Evolutionary conservation across 2,113 vertebrate genomes (phyloP).

Genomic region (Atherinomorus stipes): DNA sequence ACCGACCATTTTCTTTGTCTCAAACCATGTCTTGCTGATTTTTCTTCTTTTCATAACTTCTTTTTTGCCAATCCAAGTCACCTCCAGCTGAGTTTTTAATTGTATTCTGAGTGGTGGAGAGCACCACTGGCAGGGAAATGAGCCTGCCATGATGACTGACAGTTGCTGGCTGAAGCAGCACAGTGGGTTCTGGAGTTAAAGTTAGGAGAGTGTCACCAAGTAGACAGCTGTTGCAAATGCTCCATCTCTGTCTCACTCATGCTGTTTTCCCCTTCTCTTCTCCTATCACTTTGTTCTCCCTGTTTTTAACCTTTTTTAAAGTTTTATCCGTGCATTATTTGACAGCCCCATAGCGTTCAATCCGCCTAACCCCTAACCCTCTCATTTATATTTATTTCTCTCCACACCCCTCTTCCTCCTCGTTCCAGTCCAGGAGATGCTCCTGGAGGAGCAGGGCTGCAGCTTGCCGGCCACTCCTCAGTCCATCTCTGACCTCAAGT

Average conservation of each 20-base stretch:
- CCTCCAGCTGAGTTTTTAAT: conserved; percentile 72
- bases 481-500: conserved; percentile 76
- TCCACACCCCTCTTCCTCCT: neutral
- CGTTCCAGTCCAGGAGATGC: conserved; percentile 73
- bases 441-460: conserved; percentile 76
- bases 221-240: conserved; percentile 64
- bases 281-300: conserved; percentile 17
- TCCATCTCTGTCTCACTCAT: conserved; percentile 62
- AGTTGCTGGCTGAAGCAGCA: conserved; percentile 71
- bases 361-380: too few species aligned
- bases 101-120: conserved; percentile 69
- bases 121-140: conserved; percentile 73
- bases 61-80: conserved; percentile 37
- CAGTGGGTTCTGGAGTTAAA: conserved; percentile 72
- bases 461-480: conserved; percentile 77
- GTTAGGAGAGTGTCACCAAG: conserved; percentile 65
- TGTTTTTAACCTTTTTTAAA: conserved; percentile 21
- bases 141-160: conserved; percentile 75
- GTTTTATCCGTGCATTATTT: conserved; percentile 21
- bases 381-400: neutral
- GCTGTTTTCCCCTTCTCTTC: conserved; percentile 46
- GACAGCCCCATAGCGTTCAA: neutral
- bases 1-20: neutral
- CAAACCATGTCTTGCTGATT: conserved; percentile 8
- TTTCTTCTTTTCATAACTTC: conserved; percentile 55